Base-by-base conservation (phyloP, 2,113 vertebrate genomes). In the Reinhardtius hippoglossoides region DNA sequence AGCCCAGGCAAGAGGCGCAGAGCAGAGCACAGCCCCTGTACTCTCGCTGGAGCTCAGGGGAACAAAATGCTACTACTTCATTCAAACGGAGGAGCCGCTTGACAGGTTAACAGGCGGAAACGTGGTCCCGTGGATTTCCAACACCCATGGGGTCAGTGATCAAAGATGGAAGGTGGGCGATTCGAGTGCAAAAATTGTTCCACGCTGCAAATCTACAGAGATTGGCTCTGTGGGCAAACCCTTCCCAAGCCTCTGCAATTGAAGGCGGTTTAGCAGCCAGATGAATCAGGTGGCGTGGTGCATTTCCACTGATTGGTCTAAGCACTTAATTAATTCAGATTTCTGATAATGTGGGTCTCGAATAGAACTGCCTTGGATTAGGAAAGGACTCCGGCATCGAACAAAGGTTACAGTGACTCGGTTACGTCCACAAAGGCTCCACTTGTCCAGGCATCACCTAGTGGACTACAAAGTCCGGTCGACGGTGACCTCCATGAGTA, bases 1-100 rank as follows among this genome's bases (percentile, higher is more conserved):
- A 82, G 91, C 92, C 91, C 91, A 88, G 73, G 84, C 87, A 82
- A 76, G 83, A 75, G 72, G 71, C 48, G 21, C 83, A 62, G 79
- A 48, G 13, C 77, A 75, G 60, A 78, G 74, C 14, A 5, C 84
- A 44, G 80, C 55, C 67, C 73, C 77, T 61, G 57, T 70, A 14
- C 15, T 50, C 68, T 64, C 78, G 14, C 64, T 18, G 78, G 76
- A 66, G 70, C 55, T 85, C 57, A 8, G 63, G 46, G 72, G 71
- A 77, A 60, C 73, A 37, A 83, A 62, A 78, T 61, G 27, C 73
- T 67, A 52, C 56, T 76, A 23, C 70, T 89, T 87, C 78, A 78
- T 80, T 77, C 60, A 82, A 46, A 84, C 58, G 54, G 62, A 57
- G 55, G 66, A 21, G 55, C n/a, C n/a, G 27, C n/a, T 31, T 58